Conservation (phyloP, 1,140 invertebrate genomes). For the Aphis craccivora region DNA sequence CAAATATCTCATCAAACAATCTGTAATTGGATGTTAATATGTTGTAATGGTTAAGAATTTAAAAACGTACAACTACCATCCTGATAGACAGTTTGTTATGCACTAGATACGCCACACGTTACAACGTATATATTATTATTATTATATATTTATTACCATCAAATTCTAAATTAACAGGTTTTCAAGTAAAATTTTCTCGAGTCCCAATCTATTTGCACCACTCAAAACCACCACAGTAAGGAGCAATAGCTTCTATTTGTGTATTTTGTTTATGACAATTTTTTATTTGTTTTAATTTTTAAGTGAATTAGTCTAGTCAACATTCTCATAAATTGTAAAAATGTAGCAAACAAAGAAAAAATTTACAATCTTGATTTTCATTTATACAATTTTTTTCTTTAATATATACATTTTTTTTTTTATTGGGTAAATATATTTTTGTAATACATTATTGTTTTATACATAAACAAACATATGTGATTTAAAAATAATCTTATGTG, state of each 20-base stretch:
- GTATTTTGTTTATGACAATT: constrained; percentile 13
- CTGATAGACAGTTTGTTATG: background rate
- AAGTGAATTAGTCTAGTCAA: constrained; percentile 56
- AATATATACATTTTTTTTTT: constrained; percentile 36
- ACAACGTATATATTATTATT: background rate
- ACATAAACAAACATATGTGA: constrained; percentile 35
- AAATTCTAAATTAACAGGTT: background rate
- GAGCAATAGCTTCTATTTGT: background rate
- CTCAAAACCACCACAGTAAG: background rate
- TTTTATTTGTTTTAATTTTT: constrained; percentile 48
- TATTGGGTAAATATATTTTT: constrained; percentile 49
- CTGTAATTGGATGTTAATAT: background rate
- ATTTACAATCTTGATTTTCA: background rate
- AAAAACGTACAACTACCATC: background rate
- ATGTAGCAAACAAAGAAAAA: background rate
- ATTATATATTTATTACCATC: background rate
- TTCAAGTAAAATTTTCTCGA: background rate
- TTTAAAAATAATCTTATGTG: constrained; percentile 42
- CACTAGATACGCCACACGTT: background rate
- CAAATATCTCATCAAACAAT: background rate
- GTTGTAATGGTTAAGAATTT: background rate
- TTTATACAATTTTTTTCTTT: constrained; percentile 18
- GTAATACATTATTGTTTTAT: constrained; percentile 47
- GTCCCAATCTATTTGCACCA: background rate
- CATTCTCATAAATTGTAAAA: constrained; percentile 27